Evolutionary conservation across 1,140 invertebrate genomes (phyloP), one percentile per base, ranked within the genome.

Genomic region (Leptonema lineaticorne): DNA sequence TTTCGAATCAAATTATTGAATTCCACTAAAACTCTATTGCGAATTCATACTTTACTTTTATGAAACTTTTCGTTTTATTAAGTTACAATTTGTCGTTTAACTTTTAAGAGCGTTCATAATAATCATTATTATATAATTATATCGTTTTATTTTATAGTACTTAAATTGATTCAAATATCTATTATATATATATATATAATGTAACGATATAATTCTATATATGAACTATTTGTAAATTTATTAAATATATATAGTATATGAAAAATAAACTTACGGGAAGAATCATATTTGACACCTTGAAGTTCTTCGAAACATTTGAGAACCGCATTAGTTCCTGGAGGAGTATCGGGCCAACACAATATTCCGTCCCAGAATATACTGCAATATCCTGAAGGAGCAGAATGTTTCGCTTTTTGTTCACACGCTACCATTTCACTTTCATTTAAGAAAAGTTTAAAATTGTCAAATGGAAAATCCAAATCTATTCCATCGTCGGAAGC

Each of bases 321-420:
- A 0, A 81, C 72, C 5, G 86, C 87, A 14, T 83, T 72, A 0
- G 78, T 80, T 4, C 84, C 85, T 1, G 84, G 81, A 1, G 76
- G 76, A 1, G 90, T 89, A 2, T 83, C 76, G 0, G 87, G 89
- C 91, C 91, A 93, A 72, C 91, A 93, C 0, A 89, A 78, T 0
- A 91, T 74, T 1, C 80, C 80, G 76, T 92, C 90, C 81, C 86
- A 92, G n/a, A 79, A 81, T 1, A 75, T 73, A 20, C 79, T 78
- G 74, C 86, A 87, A 59, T 69, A 59, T 67, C 74, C 75, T 11
- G 29, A 48, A 28, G 64, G 74, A 20, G 57, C n/a, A n/a, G 62
- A 7, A 18, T 57, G 20, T 9, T 56, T 26, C 9, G 26, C 59
- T 16, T 30, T 63, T 18, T 60, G 1, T 4, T 22, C 14, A 29